phyloP scores from a whole-genome alignment of 1,140 invertebrate genomes.

The Ceratina japonica region DNA sequence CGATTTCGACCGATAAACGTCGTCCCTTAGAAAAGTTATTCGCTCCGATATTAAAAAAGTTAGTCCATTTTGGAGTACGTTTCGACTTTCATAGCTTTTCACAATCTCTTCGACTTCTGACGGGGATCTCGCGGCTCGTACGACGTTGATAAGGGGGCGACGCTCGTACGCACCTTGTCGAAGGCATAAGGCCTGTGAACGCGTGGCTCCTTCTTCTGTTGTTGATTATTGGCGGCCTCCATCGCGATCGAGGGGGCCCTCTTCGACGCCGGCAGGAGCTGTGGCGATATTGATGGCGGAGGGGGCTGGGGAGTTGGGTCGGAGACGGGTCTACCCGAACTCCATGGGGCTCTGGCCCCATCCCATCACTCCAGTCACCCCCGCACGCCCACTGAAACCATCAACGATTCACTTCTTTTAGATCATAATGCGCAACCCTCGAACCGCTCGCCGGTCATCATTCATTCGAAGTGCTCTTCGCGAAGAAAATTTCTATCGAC shows the following conservation, averaged over 20 bases:
- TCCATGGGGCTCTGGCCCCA: constrained; percentile 80
- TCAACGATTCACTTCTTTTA: constrained; percentile 4
- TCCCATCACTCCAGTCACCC: constrained; percentile 80
- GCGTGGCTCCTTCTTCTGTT: constrained; percentile 76
- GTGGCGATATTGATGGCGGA: constrained; percentile 77
- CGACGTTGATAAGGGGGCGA: background rate
- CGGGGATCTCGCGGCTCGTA: no score
- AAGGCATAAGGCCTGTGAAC: constrained; percentile 79
- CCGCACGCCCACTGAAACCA: constrained; percentile 75
- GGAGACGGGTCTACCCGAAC: constrained; percentile 80
- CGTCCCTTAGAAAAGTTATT: no score
- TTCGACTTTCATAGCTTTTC: background rate
- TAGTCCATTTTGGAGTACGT: no score
- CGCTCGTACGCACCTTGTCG: constrained; percentile 72
- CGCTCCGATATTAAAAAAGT: no score
- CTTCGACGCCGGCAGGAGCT: constrained; percentile 77
- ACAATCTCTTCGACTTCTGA: background rate
- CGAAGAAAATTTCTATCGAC: background rate
- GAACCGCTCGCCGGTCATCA: background rate
- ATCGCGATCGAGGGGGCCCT: constrained; percentile 77
- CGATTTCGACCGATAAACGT: no score
- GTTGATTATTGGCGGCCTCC: constrained; percentile 77
- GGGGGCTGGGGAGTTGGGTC: constrained; percentile 78
- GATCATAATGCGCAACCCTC: background rate
- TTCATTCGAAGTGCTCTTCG: background rate